phyloP scores from a whole-genome alignment of 2,113 vertebrate species.

The Sander lucioperca region DNA sequence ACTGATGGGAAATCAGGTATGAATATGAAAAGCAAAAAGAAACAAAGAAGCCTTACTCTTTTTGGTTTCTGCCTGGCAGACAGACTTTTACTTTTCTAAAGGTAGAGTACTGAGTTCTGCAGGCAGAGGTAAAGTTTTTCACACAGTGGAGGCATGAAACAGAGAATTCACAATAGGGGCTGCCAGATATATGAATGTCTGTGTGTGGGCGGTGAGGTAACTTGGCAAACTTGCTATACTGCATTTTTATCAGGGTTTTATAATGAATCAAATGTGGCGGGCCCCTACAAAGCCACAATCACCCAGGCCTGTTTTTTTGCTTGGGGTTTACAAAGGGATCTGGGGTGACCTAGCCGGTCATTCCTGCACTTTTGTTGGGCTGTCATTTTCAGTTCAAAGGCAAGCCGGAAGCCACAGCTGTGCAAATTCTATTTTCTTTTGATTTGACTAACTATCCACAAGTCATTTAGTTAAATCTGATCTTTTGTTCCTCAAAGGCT shows the following conservation, averaged over 20 bases:
- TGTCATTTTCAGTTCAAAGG: constrained; percentile 7
- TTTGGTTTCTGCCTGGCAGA: constrained; percentile 60
- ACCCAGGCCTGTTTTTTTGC: not conserved
- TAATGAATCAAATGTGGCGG: constrained; percentile 58
- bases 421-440: not conserved
- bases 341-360: not conserved
- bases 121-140: constrained; percentile 48
- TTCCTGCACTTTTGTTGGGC: not conserved
- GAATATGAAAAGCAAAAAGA: constrained; percentile 45
- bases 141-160: constrained; percentile 47
- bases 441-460: not conserved
- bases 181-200: constrained; percentile 40
- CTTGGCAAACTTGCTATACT: constrained; percentile 48
- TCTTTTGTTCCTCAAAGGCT: not conserved
- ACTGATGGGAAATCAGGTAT: constrained; percentile 51
- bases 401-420: not conserved
- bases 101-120: constrained; percentile 46
- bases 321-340: constrained; percentile 10
- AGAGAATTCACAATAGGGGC: constrained; percentile 35
- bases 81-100: constrained; percentile 47
- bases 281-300: constrained; percentile 26
- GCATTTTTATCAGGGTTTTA: constrained; percentile 56
- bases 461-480: not conserved
- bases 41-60: constrained; percentile 53
- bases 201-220: constrained; percentile 61